Percentiles rank a stretch among this genome's conserved stretches.
Conservation (phyloP, 2,797 vertebrate species). For the Poliocrania exsul region DNA sequence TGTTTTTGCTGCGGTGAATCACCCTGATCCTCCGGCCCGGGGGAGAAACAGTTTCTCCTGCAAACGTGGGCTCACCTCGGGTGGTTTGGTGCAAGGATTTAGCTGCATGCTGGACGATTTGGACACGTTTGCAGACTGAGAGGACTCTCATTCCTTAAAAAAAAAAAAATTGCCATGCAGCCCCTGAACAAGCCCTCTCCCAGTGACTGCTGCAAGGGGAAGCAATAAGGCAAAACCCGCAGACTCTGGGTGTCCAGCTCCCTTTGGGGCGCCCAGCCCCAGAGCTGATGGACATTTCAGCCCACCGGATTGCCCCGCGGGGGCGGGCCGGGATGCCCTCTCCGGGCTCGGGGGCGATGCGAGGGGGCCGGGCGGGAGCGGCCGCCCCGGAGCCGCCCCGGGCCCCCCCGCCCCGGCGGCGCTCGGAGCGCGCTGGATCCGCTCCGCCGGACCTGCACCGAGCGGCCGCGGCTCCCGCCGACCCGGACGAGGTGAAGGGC, state of each 20-base stretch:
- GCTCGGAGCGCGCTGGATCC: not conserved
- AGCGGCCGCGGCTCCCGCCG: not conserved
- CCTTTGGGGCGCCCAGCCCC: no score
- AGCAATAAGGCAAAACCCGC: not conserved
- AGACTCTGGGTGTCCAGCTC: not conserved
- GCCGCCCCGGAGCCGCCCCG: not conserved
- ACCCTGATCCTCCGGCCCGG: not conserved
- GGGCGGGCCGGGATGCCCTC: not conserved
- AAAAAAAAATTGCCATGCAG: not conserved
- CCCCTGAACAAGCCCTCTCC: not conserved
- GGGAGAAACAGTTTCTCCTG: not conserved
- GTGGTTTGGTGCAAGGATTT: not conserved
- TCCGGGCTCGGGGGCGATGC: not conserved
- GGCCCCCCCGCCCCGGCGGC: not conserved
- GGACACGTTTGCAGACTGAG: fast-evolving
- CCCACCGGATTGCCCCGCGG: no score
- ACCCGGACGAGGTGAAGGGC: not conserved
- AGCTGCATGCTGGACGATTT: not conserved
- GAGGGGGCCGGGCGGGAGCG: not conserved
- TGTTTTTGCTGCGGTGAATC: not conserved
- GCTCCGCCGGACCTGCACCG: not conserved
- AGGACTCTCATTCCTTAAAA: not conserved
- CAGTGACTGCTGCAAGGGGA: fast-evolving
- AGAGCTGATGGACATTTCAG: not conserved
- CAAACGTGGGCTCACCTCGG: not conserved